Evolutionary conservation across 1,140 invertebrate species (phyloP).

Genomic region (Hormaphis cornu): DNA sequence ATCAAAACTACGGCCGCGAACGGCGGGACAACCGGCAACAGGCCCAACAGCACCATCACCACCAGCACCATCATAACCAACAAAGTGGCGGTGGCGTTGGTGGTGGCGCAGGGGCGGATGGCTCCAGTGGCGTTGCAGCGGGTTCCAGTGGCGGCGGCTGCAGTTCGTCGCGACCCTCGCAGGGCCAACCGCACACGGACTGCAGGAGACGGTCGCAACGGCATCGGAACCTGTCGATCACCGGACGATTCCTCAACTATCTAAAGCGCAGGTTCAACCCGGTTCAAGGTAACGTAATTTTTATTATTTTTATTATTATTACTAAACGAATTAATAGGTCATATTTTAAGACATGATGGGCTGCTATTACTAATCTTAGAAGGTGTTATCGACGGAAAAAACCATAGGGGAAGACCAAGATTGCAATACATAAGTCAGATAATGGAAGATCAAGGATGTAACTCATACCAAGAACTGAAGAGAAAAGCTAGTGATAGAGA

Average conservation of each 20-base stretch:
- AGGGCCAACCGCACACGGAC: constrained; percentile 18
- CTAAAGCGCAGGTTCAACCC: constrained; percentile 35
- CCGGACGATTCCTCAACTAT: constrained; percentile 35
- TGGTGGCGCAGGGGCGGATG: background rate
- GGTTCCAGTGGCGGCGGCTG: background rate
- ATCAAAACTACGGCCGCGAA: constrained; percentile 36
- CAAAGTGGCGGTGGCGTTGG: background rate
- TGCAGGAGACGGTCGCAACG: background rate
- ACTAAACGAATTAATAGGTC: too few species aligned
- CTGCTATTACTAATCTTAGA: too few species aligned
- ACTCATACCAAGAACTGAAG: too few species aligned
- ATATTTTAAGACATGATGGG: too few species aligned
- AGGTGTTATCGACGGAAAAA: too few species aligned
- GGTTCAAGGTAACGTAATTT: constrained; percentile 27
- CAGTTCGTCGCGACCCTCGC: background rate
- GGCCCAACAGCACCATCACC: constrained; percentile 14
- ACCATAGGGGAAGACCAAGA: too few species aligned
- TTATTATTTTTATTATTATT: background rate
- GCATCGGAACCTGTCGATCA: constrained; percentile 28
- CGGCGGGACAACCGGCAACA: constrained; percentile 14
- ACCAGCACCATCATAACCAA: background rate
- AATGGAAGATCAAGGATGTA: too few species aligned
- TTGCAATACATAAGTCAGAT: too few species aligned
- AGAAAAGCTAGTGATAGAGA: too few species aligned
- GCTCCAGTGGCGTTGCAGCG: background rate